Conservation (phyloP, 2,888 invertebrate species). For the Aradus depressus region DNA sequence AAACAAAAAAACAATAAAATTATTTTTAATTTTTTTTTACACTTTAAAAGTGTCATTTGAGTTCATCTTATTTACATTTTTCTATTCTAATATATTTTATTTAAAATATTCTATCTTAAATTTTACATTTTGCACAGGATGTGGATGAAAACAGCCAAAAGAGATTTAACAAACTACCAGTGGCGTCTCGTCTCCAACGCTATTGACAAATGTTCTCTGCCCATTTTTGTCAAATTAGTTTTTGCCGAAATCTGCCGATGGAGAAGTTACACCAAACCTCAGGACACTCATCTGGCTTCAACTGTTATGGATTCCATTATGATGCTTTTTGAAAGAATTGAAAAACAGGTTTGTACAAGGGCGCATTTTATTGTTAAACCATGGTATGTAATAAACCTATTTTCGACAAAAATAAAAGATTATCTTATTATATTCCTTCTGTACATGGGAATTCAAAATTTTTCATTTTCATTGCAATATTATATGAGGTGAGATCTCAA, state of each 20-base stretch:
- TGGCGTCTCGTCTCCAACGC: constrained; percentile 91
- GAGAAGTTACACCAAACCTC: constrained; percentile 90
- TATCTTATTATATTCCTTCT: too few relatives aligned
- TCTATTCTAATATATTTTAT: constrained; percentile 5
- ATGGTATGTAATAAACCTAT: neutral
- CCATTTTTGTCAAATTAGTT: constrained; percentile 93
- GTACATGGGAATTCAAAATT: too few relatives aligned
- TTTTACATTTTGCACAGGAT: constrained; percentile 42
- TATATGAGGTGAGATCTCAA: too few relatives aligned
- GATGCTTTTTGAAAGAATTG: constrained; percentile 91
- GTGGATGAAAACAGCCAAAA: constrained; percentile 84
- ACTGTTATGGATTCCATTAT: constrained; percentile 96
- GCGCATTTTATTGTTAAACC: neutral
- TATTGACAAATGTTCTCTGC: constrained; percentile 82
- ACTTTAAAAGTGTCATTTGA: neutral
- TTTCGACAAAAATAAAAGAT: neutral
- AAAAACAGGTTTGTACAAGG: constrained; percentile 58
- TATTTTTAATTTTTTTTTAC: neutral
- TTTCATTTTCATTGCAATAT: too few relatives aligned
- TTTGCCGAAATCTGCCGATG: constrained; percentile 96
- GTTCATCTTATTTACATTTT: neutral
- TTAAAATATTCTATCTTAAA: neutral
- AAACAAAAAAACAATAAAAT: too few relatives aligned
- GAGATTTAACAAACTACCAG: constrained; percentile 84
- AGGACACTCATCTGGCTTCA: constrained; percentile 83